phyloP scores from a whole-genome alignment of 2,113 vertebrate species.

The Pseudopodoces humilis region DNA sequence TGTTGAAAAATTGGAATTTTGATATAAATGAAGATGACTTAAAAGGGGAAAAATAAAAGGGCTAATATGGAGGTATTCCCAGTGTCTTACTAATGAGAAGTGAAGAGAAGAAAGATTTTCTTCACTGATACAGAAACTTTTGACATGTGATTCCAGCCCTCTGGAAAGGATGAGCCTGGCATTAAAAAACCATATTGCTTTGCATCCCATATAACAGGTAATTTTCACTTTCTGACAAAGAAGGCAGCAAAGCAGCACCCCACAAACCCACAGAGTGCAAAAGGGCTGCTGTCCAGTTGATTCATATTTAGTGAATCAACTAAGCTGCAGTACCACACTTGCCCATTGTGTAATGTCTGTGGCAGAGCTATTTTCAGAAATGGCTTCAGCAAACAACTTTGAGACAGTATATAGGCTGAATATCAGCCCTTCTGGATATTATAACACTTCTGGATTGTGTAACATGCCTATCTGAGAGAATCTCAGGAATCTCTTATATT shows the following conservation, averaged over 20 bases:
- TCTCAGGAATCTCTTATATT: background rate
- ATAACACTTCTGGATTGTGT: background rate
- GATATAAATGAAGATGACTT: background rate
- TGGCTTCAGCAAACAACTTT: background rate
- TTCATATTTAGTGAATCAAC: background rate
- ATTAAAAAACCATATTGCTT: background rate
- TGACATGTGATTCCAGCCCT: background rate
- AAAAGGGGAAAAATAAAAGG: background rate
- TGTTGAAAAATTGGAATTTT: constrained; percentile 4
- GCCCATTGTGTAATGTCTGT: background rate
- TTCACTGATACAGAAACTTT: background rate
- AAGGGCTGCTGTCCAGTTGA: background rate
- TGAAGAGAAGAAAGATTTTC: background rate
- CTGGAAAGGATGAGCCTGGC: background rate
- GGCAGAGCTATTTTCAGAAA: background rate
- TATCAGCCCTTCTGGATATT: background rate
- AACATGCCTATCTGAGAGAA: background rate
- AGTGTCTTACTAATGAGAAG: background rate
- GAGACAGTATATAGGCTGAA: background rate
- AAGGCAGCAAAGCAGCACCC: background rate
- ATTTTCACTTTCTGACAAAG: background rate
- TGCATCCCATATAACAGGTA: background rate
- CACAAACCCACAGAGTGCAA: background rate
- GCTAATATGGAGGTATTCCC: background rate
- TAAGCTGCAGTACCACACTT: background rate